A percentile compares a stretch with the other conserved stretches of the same genome.
phyloP scores from a whole-genome alignment of 1,140 invertebrate species.

The Helicoverpa zea region DNA sequence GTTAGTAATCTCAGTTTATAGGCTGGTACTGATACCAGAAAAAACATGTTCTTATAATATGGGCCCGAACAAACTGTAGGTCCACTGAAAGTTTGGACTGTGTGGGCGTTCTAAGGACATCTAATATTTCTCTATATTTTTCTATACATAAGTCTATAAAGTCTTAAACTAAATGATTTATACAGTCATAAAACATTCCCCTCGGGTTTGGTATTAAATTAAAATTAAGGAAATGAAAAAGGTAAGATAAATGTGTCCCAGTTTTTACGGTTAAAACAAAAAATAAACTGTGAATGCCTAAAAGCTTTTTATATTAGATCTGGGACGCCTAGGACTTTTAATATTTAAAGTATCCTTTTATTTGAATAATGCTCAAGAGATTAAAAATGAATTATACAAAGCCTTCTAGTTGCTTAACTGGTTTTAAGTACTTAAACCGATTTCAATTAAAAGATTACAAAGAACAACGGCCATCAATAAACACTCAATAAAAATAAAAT shows the following conservation, averaged over 20 bases:
- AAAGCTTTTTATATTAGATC: constrained; percentile 30
- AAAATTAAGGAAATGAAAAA: constrained; percentile 62
- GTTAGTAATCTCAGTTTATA: no score
- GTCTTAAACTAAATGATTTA: constrained; percentile 62
- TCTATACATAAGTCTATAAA: constrained; percentile 40
- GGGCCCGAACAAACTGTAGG: no score
- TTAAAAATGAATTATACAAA: neutral
- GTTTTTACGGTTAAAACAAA: constrained; percentile 54
- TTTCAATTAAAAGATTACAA: no score
- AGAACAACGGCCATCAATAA: constrained; percentile 1
- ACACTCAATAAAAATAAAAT: constrained; percentile 39
- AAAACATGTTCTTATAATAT: no score
- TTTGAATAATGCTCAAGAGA: neutral
- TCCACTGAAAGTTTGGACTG: no score
- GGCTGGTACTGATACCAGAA: no score
- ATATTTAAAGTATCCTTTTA: constrained; percentile 9
- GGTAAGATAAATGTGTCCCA: constrained; percentile 61
- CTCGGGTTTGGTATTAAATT: constrained; percentile 56
- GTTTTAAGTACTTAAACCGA: neutral
- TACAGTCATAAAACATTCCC: constrained; percentile 55
- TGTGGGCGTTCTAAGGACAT: neutral
- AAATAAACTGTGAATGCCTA: constrained; percentile 55
- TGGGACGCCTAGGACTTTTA: constrained; percentile 7
- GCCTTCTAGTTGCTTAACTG: neutral
- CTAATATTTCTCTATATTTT: neutral